These are phyloP conservation scores for Junonia oenone DNA, from an alignment of 2,888 invertebrate genomes.

Conservation along the genomic window DNA sequence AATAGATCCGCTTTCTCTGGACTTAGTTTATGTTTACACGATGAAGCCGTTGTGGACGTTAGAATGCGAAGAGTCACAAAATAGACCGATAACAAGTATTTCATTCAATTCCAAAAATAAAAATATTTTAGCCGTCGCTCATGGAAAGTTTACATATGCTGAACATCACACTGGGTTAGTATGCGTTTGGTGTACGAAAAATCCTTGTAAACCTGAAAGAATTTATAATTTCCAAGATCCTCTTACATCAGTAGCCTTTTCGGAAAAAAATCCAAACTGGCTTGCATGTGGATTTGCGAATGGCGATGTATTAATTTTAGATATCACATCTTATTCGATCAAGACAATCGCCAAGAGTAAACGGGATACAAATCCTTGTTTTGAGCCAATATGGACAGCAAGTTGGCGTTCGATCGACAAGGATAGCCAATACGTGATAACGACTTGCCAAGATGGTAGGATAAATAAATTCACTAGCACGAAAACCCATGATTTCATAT, in stretches of 20 bases:
- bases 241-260: constrained; percentile 85
- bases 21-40: constrained; percentile 83
- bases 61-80: constrained; percentile 66
- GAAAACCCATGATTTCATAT: constrained; percentile 79
- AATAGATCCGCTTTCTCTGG: constrained; percentile 81
- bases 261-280: constrained; percentile 83
- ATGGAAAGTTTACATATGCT: constrained; percentile 83
- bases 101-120: constrained; percentile 84
- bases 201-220: constrained; percentile 87
- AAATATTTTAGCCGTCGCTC: constrained; percentile 86
- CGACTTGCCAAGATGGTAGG: constrained; percentile 81
- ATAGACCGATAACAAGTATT: constrained; percentile 80
- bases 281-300: constrained; percentile 87
- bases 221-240: constrained; percentile 81
- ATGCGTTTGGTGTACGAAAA: constrained; percentile 89
- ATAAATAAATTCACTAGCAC: constrained; percentile 78
- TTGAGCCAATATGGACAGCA: constrained; percentile 83
- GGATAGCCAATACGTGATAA: constrained; percentile 75
- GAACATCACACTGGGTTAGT: constrained; percentile 81
- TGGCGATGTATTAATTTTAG: constrained; percentile 85
- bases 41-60: constrained; percentile 85
- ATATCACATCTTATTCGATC: constrained; percentile 80
- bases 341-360: constrained; percentile 77
- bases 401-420: constrained; percentile 77
- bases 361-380: constrained; percentile 79